phyloP scores from a whole-genome alignment of 2,113 vertebrate species.

The Colius striatus region DNA sequence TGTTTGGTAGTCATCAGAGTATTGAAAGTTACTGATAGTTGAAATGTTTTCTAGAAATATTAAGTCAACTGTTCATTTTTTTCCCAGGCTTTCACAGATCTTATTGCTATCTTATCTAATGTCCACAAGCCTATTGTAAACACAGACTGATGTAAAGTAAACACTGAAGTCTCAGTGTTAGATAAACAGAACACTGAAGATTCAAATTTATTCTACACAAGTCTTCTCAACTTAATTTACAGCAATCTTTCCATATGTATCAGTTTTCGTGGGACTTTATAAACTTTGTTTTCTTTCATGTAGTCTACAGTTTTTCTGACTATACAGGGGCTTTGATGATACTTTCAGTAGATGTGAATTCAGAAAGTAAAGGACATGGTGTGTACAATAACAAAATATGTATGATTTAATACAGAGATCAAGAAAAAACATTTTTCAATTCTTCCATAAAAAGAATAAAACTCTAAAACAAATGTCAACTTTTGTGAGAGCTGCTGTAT shows the following conservation, averaged over 20 bases:
- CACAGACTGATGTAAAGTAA: constrained; percentile 44
- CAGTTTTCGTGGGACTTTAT: neutral
- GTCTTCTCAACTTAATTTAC: neutral
- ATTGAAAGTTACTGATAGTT: neutral
- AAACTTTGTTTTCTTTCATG: neutral
- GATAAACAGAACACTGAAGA: neutral
- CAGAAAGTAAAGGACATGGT: neutral
- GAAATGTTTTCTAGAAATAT: neutral
- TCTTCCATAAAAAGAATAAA: neutral
- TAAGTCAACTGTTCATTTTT: neutral
- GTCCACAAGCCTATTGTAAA: constrained; percentile 46
- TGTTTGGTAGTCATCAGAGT: neutral
- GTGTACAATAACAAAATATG: neutral
- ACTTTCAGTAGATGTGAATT: neutral
- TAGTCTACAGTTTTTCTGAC: neutral
- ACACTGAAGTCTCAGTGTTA: constrained; percentile 14
- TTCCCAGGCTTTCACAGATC: constrained; percentile 49
- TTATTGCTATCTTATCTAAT: constrained; percentile 34
- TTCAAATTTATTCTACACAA: neutral
- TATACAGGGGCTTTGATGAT: neutral
- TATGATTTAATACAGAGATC: neutral
- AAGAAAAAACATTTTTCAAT: neutral
- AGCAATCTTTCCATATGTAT: neutral
- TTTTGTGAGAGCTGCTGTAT: neutral
- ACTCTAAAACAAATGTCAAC: neutral